These are phyloP conservation scores for Chrysina gloriosa DNA, from an alignment of 2,888 invertebrate genomes.

Conservation along the genomic window DNA sequence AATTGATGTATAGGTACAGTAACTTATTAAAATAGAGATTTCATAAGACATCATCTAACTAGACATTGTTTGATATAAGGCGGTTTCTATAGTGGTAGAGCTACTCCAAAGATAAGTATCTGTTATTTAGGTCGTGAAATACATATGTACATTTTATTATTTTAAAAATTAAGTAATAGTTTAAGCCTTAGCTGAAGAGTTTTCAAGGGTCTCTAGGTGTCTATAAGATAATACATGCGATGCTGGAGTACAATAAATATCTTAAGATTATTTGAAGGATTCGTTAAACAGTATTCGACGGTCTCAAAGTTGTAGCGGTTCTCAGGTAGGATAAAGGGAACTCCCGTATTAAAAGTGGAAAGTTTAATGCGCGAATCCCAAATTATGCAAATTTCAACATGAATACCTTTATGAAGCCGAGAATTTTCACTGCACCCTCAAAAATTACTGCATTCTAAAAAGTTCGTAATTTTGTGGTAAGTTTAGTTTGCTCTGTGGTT, in stretches of 20 bases:
- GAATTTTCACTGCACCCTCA: conserved; percentile 42
- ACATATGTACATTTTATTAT: no score
- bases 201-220: no score
- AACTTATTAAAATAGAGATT: no score
- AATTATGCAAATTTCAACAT: conserved; percentile 41
- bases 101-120: no score
- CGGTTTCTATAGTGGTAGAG: no score
- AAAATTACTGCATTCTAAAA: conserved; percentile 44
- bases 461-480: conserved; percentile 42
- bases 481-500: conserved; percentile 40
- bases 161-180: no score
- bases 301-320: not conserved
- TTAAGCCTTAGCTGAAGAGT: no score
- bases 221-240: not conserved
- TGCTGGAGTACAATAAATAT: not conserved
- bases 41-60: no score
- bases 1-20: no score
- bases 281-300: conserved; percentile 7
- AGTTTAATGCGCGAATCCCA: conserved; percentile 38
- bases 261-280: not conserved
- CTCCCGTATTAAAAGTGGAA: conserved; percentile 29
- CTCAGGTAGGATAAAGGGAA: conserved; percentile 16
- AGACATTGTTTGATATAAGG: no score
- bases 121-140: no score
- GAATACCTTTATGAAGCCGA: conserved; percentile 40